Evolutionary conservation across 2,113 vertebrate genomes (phyloP), one percentile per base, ranked within the genome.

Genomic region (Polypterus senegalus): DNA sequence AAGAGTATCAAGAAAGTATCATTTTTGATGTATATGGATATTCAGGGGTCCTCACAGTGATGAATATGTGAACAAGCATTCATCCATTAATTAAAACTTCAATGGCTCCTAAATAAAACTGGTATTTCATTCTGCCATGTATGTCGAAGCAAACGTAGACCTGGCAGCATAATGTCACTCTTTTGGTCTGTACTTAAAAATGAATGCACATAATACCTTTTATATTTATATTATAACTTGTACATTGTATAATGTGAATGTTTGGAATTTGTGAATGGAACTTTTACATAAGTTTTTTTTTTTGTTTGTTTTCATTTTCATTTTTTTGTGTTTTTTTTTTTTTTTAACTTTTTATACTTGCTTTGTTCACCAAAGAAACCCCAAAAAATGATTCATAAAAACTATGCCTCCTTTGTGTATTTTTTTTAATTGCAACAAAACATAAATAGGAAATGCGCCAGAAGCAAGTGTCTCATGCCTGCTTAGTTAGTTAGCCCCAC

Each of bases 241-340:
- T 87, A 86, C 85, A 87, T 88, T 91, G 88, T 91, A 84, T 79
- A 92, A 94, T 94, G 91, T 96, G 89, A 94, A 94, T 89, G 86
- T 89, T 76, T 87, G 80, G 47, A 67, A 79, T 80, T 83, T 89
- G 83, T 90, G 83, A 84, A 86, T 84, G 74, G 77, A 86, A 84
- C 74, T 78, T 77, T 83, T 82, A 85, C 83, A 27, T 27, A 27
- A 27, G 27, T 27, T 27, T 27, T 27, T 71, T 82, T 84, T 82
- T 84, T 79, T 88, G 1, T 27, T 27, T 2, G 27, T 27, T 27
- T 27, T 27, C 27, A 27, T 27, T 27, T 27, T n/a, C n/a, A 62
- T 68, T 65, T 66, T 47, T 70, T 56, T 69, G 59, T 61, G 72
- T 55, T 55, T 11, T 55, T 55, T 11, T 55, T 55, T 71, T 79